Evolutionary conservation across 2,888 invertebrate genomes (phyloP).

Genomic region (Parnassius orleans): DNA sequence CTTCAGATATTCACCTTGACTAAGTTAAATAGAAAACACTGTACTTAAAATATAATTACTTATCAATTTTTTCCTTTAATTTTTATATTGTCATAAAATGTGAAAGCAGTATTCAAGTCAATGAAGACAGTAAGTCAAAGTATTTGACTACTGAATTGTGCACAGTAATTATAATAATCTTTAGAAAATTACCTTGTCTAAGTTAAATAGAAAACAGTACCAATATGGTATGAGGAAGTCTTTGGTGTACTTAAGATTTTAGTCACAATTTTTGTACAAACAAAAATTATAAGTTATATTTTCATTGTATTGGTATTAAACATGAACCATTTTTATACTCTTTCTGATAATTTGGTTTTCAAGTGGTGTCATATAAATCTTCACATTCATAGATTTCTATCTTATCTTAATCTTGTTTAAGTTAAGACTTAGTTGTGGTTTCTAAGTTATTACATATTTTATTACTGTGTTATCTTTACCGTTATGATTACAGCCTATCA

Average conservation of each 20-base stretch:
- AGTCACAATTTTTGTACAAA: background rate
- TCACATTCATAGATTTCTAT: slow-evolving; percentile 38
- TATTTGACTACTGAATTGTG: too few species aligned
- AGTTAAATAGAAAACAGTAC: too few species aligned
- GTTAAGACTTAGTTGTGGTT: slow-evolving; percentile 38
- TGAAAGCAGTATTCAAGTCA: too few species aligned
- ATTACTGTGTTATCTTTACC: slow-evolving; percentile 40
- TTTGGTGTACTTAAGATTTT: background rate
- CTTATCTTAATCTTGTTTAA: slow-evolving; percentile 41
- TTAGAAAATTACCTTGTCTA: too few species aligned
- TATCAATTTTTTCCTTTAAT: too few species aligned
- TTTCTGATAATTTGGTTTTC: slow-evolving; percentile 3
- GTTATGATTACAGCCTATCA: slow-evolving; percentile 7
- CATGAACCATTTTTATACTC: slow-evolving; percentile 12
- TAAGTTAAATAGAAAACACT: too few species aligned
- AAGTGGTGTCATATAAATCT: slow-evolving; percentile 21
- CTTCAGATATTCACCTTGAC: too few species aligned
- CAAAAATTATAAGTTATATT: background rate
- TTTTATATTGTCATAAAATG: too few species aligned
- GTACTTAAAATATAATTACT: too few species aligned
- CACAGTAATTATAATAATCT: too few species aligned
- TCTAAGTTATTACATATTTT: slow-evolving; percentile 34
- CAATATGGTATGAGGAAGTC: background rate
- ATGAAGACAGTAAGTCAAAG: too few species aligned
- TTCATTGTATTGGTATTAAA: background rate